These are phyloP conservation scores for Acleris holmiana DNA, from an alignment of 2,888 invertebrate species.

Conservation along the genomic window DNA sequence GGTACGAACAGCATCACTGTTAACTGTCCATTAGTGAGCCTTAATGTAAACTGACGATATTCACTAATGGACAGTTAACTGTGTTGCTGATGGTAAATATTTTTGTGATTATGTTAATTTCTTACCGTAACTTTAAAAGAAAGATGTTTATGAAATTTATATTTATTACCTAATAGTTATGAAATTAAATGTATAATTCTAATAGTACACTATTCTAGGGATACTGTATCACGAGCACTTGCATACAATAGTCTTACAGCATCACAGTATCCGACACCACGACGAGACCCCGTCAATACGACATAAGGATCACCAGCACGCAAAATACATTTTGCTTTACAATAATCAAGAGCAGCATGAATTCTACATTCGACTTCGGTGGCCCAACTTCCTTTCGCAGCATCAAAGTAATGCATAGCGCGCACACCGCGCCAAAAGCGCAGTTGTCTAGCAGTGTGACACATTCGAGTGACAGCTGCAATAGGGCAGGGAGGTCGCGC, in stretches of 20 bases:
- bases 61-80: too few relatives aligned
- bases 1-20: too few relatives aligned
- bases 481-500: conserved; percentile 90
- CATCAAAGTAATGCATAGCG: conserved; percentile 80
- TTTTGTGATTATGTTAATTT: too few relatives aligned
- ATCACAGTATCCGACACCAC: conserved; percentile 75
- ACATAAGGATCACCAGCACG: conserved; percentile 74
- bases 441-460: conserved; percentile 86
- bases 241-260: conserved; percentile 70
- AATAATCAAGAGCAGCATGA: conserved; percentile 71
- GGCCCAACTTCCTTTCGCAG: conserved; percentile 60
- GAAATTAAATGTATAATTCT: neutral
- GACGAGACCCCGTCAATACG: conserved; percentile 67
- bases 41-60: too few relatives aligned
- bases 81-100: too few relatives aligned
- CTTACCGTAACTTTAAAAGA: too few relatives aligned
- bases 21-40: too few relatives aligned
- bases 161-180: too few relatives aligned
- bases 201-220: conserved; percentile 38
- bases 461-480: conserved; percentile 88
- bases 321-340: conserved; percentile 71
- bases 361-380: conserved; percentile 69
- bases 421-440: conserved; percentile 81
- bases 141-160: too few relatives aligned
- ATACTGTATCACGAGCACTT: conserved; percentile 64